Conservation (phyloP, 2,888 invertebrate genomes). For the Melieria picta region DNA sequence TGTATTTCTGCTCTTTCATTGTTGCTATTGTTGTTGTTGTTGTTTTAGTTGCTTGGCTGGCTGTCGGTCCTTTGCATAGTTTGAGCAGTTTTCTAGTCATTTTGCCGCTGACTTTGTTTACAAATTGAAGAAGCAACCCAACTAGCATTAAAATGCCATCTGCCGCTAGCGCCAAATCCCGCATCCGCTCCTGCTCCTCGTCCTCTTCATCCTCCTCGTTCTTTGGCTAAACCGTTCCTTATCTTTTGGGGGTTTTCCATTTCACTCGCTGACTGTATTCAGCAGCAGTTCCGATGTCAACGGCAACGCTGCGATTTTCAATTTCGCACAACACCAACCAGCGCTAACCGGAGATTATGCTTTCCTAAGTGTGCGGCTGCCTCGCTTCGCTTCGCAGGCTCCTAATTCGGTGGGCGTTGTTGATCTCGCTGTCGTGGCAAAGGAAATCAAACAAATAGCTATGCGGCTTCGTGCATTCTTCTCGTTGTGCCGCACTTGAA, state of each 20-base stretch:
- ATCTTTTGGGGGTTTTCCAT: constrained; percentile 12
- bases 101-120: constrained; percentile 18
- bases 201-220: background rate
- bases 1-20: constrained; percentile 5
- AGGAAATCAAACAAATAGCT: too few species aligned
- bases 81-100: background rate
- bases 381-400: too few species aligned
- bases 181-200: background rate
- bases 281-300: background rate
- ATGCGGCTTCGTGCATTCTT: too few species aligned
- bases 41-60: background rate
- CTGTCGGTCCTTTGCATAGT: constrained; percentile 9
- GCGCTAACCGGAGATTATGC: constrained; percentile 28
- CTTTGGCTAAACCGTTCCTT: background rate
- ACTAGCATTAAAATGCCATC: constrained; percentile 17
- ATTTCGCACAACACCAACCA: constrained; percentile 6
- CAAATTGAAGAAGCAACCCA: constrained; percentile 22
- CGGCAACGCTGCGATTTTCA: constrained; percentile 14
- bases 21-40: background rate
- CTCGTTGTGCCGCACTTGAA: too few species aligned
- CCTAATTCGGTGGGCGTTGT: too few species aligned
- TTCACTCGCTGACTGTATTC: background rate
- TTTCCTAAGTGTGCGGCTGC: background rate
- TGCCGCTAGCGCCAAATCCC: background rate
- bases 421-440: too few species aligned